A percentile compares a stretch with the other conserved stretches of the same genome.
phyloP scores from a whole-genome alignment of 2,113 vertebrate species.

The Machaerirhynchus nigripectus region DNA sequence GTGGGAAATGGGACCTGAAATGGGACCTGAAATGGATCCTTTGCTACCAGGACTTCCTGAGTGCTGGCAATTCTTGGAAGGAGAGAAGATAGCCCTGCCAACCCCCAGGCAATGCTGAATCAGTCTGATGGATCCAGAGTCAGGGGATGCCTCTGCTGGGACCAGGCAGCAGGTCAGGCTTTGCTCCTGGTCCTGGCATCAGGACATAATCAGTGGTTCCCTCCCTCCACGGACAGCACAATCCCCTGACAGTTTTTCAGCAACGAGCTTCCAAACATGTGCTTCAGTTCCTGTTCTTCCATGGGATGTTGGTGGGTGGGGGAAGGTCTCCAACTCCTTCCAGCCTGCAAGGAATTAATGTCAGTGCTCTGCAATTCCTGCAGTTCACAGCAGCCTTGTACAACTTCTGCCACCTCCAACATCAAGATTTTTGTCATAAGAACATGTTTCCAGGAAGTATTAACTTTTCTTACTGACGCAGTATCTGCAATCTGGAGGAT shows the following conservation, averaged over 20 bases:
- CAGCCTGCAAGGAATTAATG: not conserved
- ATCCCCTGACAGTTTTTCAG: not conserved
- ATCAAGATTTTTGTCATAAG: not conserved
- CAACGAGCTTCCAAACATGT: accelerated
- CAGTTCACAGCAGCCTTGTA: not conserved
- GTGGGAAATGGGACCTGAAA: not conserved
- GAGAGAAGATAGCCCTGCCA: not conserved
- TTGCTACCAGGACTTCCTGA: not conserved
- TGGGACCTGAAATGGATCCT: not conserved
- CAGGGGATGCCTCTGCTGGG: not conserved
- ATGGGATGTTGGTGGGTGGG: accelerated
- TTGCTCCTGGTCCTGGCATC: not conserved
- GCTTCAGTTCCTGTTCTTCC: not conserved
- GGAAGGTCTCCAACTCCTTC: not conserved
- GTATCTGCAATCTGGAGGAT: not conserved
- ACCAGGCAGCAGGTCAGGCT: not conserved
- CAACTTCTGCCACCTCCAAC: not conserved
- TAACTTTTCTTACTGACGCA: not conserved
- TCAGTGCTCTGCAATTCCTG: not conserved
- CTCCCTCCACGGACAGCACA: not conserved
- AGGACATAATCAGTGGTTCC: not conserved
- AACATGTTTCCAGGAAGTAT: not conserved
- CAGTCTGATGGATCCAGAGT: not conserved
- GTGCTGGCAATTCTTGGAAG: not conserved
- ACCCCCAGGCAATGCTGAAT: not conserved